Conservation (phyloP, 2,113 vertebrate species). For the Pseudopipra pipra region DNA sequence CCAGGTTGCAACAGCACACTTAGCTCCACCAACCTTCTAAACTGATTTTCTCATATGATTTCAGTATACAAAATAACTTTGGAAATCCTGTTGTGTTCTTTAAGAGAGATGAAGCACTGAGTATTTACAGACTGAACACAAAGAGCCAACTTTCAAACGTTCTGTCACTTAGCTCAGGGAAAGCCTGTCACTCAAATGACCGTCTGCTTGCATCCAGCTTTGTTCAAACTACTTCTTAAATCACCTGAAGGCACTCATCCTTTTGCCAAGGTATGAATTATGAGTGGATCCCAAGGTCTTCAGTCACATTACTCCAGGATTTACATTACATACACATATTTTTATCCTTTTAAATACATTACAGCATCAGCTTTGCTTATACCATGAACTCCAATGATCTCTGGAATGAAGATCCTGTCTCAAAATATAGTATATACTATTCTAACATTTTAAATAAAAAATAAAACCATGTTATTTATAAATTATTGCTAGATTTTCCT, state of each 20-base stretch:
- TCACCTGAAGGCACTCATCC: neutral
- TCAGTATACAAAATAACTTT: neutral
- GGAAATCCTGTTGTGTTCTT: neutral
- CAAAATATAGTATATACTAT: neutral
- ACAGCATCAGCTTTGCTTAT: neutral
- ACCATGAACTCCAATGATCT: neutral
- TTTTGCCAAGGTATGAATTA: neutral
- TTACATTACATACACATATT: neutral
- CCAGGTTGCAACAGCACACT: neutral
- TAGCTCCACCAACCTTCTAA: neutral
- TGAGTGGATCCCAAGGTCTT: neutral
- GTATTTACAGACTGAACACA: neutral
- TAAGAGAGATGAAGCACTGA: neutral
- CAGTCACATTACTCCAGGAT: neutral
- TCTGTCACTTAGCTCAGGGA: neutral
- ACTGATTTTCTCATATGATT: neutral
- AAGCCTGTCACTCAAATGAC: neutral
- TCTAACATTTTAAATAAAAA: neutral
- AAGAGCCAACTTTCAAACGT: slow-evolving; percentile 1
- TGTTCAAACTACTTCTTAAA: neutral
- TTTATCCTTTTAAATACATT: neutral
- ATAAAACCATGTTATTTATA: neutral
- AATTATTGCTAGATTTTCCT: neutral
- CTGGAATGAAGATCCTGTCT: neutral
- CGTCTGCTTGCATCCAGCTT: neutral